Percentiles rank a stretch among this genome's conserved stretches.
Evolutionary conservation across 1,140 invertebrate species (phyloP).

Genomic region (Idris sp.): DNA sequence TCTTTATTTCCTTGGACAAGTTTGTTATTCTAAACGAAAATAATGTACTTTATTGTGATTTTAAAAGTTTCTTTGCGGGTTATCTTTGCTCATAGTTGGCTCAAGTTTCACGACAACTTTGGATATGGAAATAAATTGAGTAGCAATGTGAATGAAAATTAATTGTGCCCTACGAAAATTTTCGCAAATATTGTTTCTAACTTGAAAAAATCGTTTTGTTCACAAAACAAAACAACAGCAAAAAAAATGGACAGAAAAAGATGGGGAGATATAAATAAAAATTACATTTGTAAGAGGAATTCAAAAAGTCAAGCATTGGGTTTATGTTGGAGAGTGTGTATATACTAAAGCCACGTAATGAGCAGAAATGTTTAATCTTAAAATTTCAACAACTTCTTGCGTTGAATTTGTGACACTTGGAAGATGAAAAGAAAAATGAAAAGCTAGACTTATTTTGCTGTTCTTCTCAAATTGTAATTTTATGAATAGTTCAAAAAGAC

Average conservation of each 20-base stretch:
- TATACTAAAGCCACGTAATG: constrained; percentile 17
- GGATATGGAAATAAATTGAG: constrained; percentile 46
- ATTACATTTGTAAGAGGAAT: not conserved
- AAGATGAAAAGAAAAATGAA: constrained; percentile 33
- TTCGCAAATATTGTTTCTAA: constrained; percentile 40
- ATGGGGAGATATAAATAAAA: constrained; percentile 14
- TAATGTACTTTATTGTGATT: constrained; percentile 43
- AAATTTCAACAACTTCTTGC: constrained; percentile 30
- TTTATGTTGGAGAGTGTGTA: constrained; percentile 2
- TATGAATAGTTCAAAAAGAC: constrained; percentile 28
- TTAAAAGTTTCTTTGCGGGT: constrained; percentile 38
- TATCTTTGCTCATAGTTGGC: constrained; percentile 26
- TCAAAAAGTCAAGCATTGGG: constrained; percentile 4
- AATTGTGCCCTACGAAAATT: constrained; percentile 27
- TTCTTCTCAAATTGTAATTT: constrained; percentile 31
- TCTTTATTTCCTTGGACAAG: constrained; percentile 28
- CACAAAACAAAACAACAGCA: too few relatives aligned
- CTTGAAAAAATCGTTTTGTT: constrained; percentile 22
- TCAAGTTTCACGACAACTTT: constrained; percentile 23
- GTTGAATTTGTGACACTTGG: constrained; percentile 23
- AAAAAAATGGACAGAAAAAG: not conserved
- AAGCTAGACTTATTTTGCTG: constrained; percentile 25
- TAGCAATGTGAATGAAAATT: constrained; percentile 25
- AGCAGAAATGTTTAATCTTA: constrained; percentile 32
- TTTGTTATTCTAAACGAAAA: constrained; percentile 43